Percentiles rank a stretch among this genome's conserved stretches.
phyloP scores from a whole-genome alignment of 2,113 vertebrate genomes.

The Cnemophilus loriae region DNA sequence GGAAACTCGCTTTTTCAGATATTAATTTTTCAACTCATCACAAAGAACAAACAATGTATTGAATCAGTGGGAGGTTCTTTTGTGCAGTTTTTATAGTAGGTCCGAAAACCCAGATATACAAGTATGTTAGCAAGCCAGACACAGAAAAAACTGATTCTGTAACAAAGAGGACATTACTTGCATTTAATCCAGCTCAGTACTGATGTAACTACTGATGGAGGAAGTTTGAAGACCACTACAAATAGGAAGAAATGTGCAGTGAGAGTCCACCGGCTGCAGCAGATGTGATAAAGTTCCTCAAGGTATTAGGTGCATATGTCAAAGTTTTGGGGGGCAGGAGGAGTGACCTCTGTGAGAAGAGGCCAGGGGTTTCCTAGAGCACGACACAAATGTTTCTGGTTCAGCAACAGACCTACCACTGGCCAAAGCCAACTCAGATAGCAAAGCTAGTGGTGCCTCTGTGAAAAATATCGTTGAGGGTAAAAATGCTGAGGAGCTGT shows the following conservation, averaged over 20 bases:
- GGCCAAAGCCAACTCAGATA: background rate
- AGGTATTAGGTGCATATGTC: accelerated
- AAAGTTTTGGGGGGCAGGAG: accelerated
- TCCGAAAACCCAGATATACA: background rate
- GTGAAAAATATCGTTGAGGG: background rate
- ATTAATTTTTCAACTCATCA: background rate
- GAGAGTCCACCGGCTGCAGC: background rate
- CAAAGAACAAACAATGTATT: background rate
- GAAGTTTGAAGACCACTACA: background rate
- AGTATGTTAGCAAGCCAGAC: background rate
- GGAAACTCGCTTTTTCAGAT: background rate
- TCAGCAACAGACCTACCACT: background rate
- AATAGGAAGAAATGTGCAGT: background rate
- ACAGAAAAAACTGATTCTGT: background rate
- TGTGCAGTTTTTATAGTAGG: background rate
- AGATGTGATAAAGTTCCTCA: background rate
- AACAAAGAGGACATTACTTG: accelerated
- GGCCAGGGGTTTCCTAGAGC: background rate
- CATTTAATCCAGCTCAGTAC: background rate
- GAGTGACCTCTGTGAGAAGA: background rate
- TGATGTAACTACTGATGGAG: background rate
- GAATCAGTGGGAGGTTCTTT: background rate
- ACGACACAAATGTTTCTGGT: background rate
- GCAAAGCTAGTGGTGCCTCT: background rate
- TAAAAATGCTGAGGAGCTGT: background rate